Evolutionary conservation across 2,888 invertebrate genomes (phyloP).

Genomic region (Trichopria drosophilae): DNA sequence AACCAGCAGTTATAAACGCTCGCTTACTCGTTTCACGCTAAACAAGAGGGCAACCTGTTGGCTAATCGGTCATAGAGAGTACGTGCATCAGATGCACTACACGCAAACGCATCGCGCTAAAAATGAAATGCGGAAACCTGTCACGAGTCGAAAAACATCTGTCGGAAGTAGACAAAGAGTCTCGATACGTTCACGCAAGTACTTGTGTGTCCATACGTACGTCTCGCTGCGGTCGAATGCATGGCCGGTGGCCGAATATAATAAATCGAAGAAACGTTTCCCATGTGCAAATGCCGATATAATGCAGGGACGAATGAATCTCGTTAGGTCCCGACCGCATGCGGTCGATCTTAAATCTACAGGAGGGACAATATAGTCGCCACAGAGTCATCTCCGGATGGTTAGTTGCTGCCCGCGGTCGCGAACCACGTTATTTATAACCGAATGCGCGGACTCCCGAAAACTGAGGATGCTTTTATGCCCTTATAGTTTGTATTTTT

Average conservation of each 20-base stretch:
- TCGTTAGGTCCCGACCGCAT: slow-evolving; percentile 41
- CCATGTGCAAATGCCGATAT: slow-evolving; percentile 46
- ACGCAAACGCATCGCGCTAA: too few species aligned
- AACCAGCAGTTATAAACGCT: too few species aligned
- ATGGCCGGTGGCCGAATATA: neutral
- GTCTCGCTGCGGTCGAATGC: slow-evolving; percentile 5
- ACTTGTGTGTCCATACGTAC: too few species aligned
- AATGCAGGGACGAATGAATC: slow-evolving; percentile 44
- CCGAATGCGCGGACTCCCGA: slow-evolving; percentile 24
- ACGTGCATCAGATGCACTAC: too few species aligned
- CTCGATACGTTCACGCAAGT: too few species aligned
- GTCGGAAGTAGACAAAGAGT: slow-evolving; percentile 35
- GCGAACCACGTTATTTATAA: slow-evolving; percentile 41
- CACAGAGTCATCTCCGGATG: slow-evolving; percentile 33
- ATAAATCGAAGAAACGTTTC: slow-evolving; percentile 38
- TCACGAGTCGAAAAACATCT: slow-evolving; percentile 35
- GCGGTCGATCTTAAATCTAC: slow-evolving; percentile 41
- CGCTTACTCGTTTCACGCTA: too few species aligned
- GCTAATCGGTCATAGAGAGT: too few species aligned
- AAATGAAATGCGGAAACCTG: slow-evolving; percentile 34
- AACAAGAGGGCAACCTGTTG: too few species aligned
- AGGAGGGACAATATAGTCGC: slow-evolving; percentile 30
- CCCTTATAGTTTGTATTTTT: slow-evolving; percentile 46
- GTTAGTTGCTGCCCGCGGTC: too few species aligned
- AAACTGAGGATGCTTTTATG: slow-evolving; percentile 30